Conservation (phyloP, 2,797 vertebrate species). For the Pipistrellus pygmaeus region DNA sequence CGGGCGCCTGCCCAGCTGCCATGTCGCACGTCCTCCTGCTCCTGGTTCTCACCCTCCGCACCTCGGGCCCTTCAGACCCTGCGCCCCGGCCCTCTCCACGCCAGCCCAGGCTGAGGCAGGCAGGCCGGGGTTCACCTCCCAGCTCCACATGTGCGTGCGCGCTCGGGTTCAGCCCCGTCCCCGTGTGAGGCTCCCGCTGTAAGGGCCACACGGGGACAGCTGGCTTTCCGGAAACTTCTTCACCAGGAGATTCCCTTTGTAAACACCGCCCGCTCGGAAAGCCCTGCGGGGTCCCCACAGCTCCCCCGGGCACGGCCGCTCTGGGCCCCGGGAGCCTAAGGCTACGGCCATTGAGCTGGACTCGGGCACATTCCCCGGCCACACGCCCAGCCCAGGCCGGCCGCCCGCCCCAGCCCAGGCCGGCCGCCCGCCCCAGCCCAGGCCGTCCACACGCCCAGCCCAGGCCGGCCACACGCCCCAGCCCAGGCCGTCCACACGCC, state of each 20-base stretch:
- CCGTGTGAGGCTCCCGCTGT: rapidly evolving
- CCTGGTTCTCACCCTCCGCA: background rate
- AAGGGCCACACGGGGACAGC: rapidly evolving
- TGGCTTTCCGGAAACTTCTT: background rate
- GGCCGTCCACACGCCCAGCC: no score
- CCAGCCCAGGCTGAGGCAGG: background rate
- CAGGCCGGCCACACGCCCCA: no score
- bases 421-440: no score
- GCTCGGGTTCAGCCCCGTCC: background rate
- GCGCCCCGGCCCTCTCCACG: no score
- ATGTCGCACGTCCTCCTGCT: background rate
- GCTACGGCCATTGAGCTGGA: background rate
- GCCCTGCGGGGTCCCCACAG: no score
- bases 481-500: no score
- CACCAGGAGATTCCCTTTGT: background rate
- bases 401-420: background rate
- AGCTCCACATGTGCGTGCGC: no score
- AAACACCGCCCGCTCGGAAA: background rate
- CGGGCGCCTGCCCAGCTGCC: no score
- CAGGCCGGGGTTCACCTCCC: no score
- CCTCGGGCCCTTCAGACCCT: background rate
- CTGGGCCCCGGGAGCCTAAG: background rate
- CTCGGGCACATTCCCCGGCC: no score
- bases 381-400: background rate
- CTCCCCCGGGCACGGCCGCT: background rate